Evolutionary conservation across 2,113 vertebrate species (phyloP).

Genomic region (Siniperca chuatsi): DNA sequence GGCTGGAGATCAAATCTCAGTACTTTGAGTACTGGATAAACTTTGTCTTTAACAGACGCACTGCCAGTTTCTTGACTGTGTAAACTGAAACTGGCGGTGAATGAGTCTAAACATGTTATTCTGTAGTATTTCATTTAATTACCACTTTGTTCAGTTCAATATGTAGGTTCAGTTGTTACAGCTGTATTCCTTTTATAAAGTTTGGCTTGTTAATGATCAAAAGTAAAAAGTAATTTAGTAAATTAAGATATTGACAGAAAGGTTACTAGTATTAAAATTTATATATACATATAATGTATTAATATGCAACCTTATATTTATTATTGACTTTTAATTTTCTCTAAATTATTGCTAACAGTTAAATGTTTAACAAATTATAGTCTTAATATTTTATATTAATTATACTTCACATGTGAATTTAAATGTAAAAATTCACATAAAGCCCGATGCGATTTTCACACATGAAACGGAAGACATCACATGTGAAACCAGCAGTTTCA

Average conservation of each 20-base stretch:
- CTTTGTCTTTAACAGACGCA: neutral
- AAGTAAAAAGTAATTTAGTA: too few species aligned
- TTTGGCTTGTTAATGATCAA: too few species aligned
- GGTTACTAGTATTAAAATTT: too few species aligned
- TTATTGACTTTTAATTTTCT: neutral
- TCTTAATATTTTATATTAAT: neutral
- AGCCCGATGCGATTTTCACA: neutral
- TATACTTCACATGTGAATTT: neutral
- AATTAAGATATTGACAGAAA: neutral
- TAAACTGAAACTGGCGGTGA: too few species aligned
- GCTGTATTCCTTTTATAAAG: too few species aligned
- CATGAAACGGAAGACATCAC: neutral
- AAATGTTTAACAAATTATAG: neutral
- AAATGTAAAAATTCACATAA: neutral
- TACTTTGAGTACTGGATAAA: neutral
- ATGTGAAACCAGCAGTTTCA: too few species aligned
- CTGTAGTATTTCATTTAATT: neutral
- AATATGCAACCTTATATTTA: too few species aligned
- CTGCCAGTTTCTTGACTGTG: neutral
- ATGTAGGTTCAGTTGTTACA: too few species aligned
- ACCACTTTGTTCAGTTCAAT: too few species aligned
- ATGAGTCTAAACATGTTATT: neutral
- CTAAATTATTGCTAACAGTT: neutral
- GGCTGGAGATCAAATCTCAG: neutral
- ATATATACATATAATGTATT: neutral